Evolutionary conservation across 2,113 vertebrate genomes (phyloP).

Genomic region (Pygoscelis antarcticus): DNA sequence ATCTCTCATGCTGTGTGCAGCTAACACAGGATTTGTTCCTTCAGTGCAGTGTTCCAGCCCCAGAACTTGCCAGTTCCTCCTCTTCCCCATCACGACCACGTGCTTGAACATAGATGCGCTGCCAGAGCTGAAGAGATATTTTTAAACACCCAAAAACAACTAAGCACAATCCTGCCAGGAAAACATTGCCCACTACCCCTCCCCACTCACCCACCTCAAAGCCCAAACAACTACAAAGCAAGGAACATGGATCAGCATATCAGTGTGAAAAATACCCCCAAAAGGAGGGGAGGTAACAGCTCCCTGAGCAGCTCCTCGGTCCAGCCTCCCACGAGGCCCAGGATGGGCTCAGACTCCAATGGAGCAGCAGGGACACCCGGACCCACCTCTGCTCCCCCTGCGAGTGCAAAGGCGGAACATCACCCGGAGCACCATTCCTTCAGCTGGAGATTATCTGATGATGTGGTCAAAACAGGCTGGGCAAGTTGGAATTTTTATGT

Average conservation of each 20-base stretch:
- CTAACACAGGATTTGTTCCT: background rate
- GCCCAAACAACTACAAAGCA: background rate
- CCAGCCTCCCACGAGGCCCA: background rate
- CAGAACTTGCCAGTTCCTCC: background rate
- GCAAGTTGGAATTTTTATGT: background rate
- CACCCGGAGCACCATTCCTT: fast-evolving
- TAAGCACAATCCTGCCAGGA: background rate
- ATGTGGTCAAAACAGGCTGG: background rate
- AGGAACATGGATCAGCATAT: background rate
- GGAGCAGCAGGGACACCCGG: background rate
- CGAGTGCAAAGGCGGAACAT: background rate
- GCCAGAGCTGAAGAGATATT: slow-evolving; percentile 29
- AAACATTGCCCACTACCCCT: background rate
- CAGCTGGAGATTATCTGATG: background rate
- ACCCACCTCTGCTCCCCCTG: background rate
- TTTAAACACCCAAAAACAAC: background rate
- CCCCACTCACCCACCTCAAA: background rate
- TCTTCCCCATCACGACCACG: background rate
- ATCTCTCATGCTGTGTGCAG: background rate
- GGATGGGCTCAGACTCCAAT: background rate
- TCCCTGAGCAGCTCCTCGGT: background rate
- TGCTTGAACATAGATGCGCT: background rate
- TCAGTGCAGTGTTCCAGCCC: background rate
- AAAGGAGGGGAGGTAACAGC: background rate
- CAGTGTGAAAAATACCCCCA: background rate